Evolutionary conservation across 2,888 invertebrate genomes (phyloP).

Genomic region (Deilephila elpenor): DNA sequence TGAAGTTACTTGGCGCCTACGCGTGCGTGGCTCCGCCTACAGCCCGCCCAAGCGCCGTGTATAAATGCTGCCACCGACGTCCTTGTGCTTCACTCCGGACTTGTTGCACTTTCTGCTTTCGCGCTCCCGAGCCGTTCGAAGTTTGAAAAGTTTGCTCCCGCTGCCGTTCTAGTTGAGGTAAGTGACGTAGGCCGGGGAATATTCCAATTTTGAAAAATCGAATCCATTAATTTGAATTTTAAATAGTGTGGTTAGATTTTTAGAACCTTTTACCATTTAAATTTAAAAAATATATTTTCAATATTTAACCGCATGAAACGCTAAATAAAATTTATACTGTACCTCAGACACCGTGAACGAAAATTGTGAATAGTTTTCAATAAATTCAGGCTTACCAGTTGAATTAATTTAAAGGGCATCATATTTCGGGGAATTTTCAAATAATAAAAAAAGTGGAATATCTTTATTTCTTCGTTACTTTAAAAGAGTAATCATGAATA

Average conservation of each 20-base stretch:
- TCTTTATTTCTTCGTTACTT: too few relatives aligned
- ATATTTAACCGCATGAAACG: too few relatives aligned
- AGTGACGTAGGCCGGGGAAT: neutral
- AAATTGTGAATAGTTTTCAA: too few relatives aligned
- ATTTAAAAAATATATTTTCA: neutral
- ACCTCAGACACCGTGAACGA: too few relatives aligned
- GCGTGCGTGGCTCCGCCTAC: constrained; percentile 78
- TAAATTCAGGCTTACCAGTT: too few relatives aligned
- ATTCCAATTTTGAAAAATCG: neutral
- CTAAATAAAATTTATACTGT: too few relatives aligned
- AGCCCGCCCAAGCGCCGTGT: constrained; percentile 67
- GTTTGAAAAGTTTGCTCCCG: constrained; percentile 53
- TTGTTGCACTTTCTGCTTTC: constrained; percentile 65
- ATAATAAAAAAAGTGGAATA: too few relatives aligned
- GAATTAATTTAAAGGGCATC: too few relatives aligned
- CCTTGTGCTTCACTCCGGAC: constrained; percentile 57
- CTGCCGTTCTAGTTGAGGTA: constrained; percentile 34
- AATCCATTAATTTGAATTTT: neutral
- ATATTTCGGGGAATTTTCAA: too few relatives aligned
- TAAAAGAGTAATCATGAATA: too few relatives aligned
- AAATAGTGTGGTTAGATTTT: neutral
- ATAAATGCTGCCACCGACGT: constrained; percentile 64
- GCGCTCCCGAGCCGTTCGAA: constrained; percentile 52
- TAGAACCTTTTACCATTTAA: neutral
- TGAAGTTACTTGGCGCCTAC: constrained; percentile 47